Evolutionary conservation across 2,888 invertebrate genomes (phyloP).

Genomic region (Fissipunctia ypsillon): DNA sequence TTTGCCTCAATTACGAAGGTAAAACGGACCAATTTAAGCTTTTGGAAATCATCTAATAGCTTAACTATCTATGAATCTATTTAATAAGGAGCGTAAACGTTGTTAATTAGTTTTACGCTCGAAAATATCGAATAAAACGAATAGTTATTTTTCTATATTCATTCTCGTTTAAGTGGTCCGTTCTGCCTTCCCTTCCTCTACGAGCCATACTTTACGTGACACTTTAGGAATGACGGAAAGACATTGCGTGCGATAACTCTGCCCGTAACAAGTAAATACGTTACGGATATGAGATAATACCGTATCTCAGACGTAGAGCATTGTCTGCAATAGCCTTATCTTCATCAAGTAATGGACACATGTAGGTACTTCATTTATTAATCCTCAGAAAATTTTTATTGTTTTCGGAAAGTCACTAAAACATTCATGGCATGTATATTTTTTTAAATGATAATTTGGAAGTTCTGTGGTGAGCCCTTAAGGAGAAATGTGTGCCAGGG

Average conservation of each 20-base stretch:
- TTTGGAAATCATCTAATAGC: background rate
- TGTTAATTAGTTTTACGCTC: background rate
- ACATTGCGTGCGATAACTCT: conserved; percentile 16
- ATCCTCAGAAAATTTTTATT: background rate
- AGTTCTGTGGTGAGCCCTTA: too few relatives aligned
- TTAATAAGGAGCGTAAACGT: background rate
- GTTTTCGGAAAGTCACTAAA: background rate
- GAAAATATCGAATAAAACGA: background rate
- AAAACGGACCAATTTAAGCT: background rate
- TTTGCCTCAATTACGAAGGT: background rate
- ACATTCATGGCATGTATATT: background rate
- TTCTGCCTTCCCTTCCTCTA: background rate
- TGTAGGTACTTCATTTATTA: background rate
- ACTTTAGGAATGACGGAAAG: conserved; percentile 19
- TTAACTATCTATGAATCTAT: background rate
- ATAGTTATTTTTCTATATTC: background rate
- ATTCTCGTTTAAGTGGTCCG: background rate
- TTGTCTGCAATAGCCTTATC: conserved; percentile 39
- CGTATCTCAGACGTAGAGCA: background rate
- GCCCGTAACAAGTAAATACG: conserved; percentile 20
- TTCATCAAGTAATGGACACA: conserved; percentile 20
- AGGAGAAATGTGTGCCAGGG: too few relatives aligned
- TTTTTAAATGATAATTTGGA: too few relatives aligned
- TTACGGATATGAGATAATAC: conserved; percentile 52
- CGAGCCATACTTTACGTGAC: background rate